A percentile compares a stretch with the other conserved stretches of the same genome.
phyloP scores from a whole-genome alignment of 2,113 vertebrate genomes.

The Echinops telfairi region DNA sequence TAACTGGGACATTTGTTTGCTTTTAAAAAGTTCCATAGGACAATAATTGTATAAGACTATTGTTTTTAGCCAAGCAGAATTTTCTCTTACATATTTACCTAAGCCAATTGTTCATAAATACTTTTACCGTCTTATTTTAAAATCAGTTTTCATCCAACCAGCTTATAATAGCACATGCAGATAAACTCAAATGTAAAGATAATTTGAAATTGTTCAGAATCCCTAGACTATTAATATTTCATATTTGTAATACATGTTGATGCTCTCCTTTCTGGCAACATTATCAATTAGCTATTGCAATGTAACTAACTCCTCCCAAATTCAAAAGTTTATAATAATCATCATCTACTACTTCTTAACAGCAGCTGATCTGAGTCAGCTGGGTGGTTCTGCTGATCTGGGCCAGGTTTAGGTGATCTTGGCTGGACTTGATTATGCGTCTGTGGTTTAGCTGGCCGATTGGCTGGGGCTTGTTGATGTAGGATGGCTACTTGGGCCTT shows the following conservation, averaged over 20 bases:
- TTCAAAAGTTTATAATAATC: background rate
- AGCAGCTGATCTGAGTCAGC: background rate
- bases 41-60: background rate
- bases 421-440: background rate
- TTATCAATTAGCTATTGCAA: background rate
- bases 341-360: background rate
- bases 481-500: background rate
- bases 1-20: background rate
- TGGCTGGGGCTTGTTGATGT: background rate
- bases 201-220: background rate
- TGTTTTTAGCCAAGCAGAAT: background rate
- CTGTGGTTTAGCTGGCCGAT: background rate
- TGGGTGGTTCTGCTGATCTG: background rate
- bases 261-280: background rate
- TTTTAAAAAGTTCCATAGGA: slow-evolving; percentile 3
- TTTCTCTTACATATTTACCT: background rate
- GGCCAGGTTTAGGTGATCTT: background rate
- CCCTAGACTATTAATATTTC: background rate
- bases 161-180: background rate
- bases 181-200: background rate
- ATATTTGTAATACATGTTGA: background rate
- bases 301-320: background rate
- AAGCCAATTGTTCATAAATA: background rate
- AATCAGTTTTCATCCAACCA: background rate
- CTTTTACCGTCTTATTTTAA: background rate